Base-by-base conservation (phyloP, 2,888 invertebrate species). In the Hofmannophila pseudospretella region DNA sequence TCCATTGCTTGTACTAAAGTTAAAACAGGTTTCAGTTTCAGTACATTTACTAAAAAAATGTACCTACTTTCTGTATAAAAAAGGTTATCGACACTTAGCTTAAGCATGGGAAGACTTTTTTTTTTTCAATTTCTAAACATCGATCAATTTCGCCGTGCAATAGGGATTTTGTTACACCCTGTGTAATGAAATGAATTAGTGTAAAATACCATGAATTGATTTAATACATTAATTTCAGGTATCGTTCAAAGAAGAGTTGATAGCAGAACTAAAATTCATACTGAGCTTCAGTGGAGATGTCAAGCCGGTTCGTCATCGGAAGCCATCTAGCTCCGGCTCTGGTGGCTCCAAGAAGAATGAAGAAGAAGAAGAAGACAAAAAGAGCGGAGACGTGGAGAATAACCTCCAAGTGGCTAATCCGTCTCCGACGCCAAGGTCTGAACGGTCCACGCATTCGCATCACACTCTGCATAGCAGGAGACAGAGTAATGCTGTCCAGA, bases 261-360 rank as follows among this genome's bases (percentile, higher is more conserved):
- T 84, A 36, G 90, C 90, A n/a, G 95, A 95, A 67, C 54, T 94
- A 25, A 90, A 88, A 52, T 94, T 95, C 60, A 89, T 94, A 20
- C 62, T 92, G 0, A 90, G 90, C 58, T 94, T 93, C 53, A 90
- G 90, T 38, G 91, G 91, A 16, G 90, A 92, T 30, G 88, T 90
- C 0, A 94, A 94, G 54, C 91, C 91, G 1, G 89, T 93, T 0
- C 86, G 89, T 34, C 90, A 88, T 40, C 28, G 13, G 1, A 72
- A 79, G 31, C 81, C 78, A 42, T 61, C 76, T 0, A 68, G 69
- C 10, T 27, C 27, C 5, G 16, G 9, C 2, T 13, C 13, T 9
- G 30, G 16, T 19, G 30, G 30, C 4, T 23, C 23, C 7, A 23
- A 23, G 9, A 9, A 2, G 0, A 71, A 68, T 26, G 60, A 67